Evolutionary conservation across 2,113 vertebrate species (phyloP), one percentile per base, ranked within the genome.

Genomic region (Chionodraco myersi): DNA sequence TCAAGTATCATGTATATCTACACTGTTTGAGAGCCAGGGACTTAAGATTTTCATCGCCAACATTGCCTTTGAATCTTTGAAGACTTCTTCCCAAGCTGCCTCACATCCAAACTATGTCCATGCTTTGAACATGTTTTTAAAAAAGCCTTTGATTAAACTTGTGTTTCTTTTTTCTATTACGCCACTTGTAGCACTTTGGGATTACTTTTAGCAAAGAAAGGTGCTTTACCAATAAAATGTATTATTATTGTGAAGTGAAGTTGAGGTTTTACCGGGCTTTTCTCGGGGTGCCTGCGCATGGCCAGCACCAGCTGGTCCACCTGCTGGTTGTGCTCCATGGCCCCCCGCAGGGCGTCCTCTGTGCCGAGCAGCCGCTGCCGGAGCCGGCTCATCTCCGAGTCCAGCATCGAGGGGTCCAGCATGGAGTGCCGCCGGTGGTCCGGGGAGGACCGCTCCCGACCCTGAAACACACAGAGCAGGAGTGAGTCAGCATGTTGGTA

Each of bases 251-350:
- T 26, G 12, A 18, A 36, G 6, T 49, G 14, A 36, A 44, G 23
- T 5, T 13, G 2, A 13, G 0, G 8, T 18, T 54, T 91, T 91
- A 98, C 98, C 96, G 95, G 97, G 91, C 92, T 94, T 83, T 96
- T 97, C 13, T 99, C 97, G 0, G 97, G 95, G 64, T 91, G 95
- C 65, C 87, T 93, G 18, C 96, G 89, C 96, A 98, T 96, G 5
- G 98, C 97, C 85, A 96, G 96, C 91, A 99, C 93, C n/a, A 99
- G 96, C 92, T 96, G 97, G 91, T 99, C 98, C 87, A 98, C 96
- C 65, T 97, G 95, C 90, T 98, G 97, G 59, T 97, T 96, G 91
- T 99, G 98, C 64, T 99, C 97, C 91, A 99, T 86, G 0, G 98
- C 98, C 0, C 94, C 96, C 83, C 97, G 95, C 93, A 99, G 93